Base-by-base conservation (phyloP, 64 coral and sea anemone species). In the Montipora sp. region DNA sequence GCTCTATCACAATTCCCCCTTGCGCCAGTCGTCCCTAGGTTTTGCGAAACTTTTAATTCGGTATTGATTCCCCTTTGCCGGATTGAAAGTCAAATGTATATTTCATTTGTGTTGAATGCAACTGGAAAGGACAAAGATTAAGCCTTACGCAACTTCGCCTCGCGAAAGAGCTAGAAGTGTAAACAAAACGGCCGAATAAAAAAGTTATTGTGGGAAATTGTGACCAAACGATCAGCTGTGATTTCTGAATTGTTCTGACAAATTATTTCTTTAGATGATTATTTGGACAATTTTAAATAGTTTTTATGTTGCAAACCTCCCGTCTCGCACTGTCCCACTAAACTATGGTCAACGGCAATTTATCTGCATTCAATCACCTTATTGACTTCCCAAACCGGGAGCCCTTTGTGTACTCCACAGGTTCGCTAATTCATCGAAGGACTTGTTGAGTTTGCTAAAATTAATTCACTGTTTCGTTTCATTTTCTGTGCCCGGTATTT, bases 211-310 rank as follows among this genome's bases (percentile, higher is more conserved):
- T 22, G 46, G 82, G 80, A 63, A 85, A 85, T 4, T 71, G 15
- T 63, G 58, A 14, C 6, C 14, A 82, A 82, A 60, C 22, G 10
- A 57, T 27, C 80, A 82, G 57, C 80, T 82, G 80, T 36, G 55
- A 47, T 71, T 85, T 69, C 47, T 21, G 12, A 49, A 85, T 44
- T 85, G 65, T 48, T 72, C 36, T 16, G 82, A 65, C 82, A 85
- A 22, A 7, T 67, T 11, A 22, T 19, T 50, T 18, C 5, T 47
- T 85, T 23, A 22, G 65, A 51, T 71, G 82, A 85, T 71, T 49
- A 85, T 85, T 85, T 71, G 16, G 43, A 20, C 21, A 15, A 16
- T 46, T 83, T 11, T 8, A 70, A 85, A 70, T 8, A 1, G 45
- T 51, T 9, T 19, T 63, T 85, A 47, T 67, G 47, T 67, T 67